Conservation (phyloP, 23 tunicate genomes). For the Trididemnum miniatum region DNA sequence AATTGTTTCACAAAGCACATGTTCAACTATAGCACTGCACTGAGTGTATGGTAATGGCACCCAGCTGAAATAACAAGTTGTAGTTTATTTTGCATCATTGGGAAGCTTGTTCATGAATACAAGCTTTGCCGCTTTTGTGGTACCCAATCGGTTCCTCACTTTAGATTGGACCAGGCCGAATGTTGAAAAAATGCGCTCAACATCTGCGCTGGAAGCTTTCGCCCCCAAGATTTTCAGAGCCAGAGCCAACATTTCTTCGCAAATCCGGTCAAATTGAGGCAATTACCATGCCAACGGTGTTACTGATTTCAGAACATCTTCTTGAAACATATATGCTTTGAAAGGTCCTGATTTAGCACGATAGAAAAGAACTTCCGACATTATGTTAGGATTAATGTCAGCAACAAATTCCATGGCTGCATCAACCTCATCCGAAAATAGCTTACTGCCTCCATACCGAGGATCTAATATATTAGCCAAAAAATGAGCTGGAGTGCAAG, state of each 20-base stretch:
- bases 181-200: constrained; percentile 3
- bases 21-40: not conserved
- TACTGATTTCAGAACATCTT: not conserved
- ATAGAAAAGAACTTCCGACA: not conserved
- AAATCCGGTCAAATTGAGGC: not conserved
- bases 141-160: not conserved
- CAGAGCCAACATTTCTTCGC: not conserved
- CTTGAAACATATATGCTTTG: constrained; percentile 1
- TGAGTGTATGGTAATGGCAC: not conserved
- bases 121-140: not conserved
- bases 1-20: too few species aligned
- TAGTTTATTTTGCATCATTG: too few species aligned
- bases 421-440: not conserved
- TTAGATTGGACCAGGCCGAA: not conserved
- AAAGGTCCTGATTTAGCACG: not conserved
- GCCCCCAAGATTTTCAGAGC: not conserved
- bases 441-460: too few species aligned
- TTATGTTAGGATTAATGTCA: not conserved
- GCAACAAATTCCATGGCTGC: not conserved
- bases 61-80: too few species aligned
- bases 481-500: constrained; percentile 9
- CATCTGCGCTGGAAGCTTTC: not conserved
- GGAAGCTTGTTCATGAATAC: constrained; percentile 1
- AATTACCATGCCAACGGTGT: not conserved
- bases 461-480: constrained; percentile 8